Evolutionary conservation across 2,888 invertebrate species (phyloP), one percentile per base, ranked within the genome.

Genomic region (Euclidia mi): DNA sequence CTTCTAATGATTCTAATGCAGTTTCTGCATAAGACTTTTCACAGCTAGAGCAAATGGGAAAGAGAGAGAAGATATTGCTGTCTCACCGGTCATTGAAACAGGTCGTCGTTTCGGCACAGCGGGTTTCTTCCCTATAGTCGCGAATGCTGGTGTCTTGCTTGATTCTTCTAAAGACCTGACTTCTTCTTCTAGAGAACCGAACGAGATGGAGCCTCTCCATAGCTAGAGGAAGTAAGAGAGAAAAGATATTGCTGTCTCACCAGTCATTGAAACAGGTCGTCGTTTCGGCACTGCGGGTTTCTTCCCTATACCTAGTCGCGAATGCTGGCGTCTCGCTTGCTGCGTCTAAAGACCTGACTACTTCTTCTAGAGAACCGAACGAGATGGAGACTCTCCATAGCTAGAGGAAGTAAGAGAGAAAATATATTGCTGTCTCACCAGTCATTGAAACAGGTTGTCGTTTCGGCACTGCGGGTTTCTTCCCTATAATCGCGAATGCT

Each of bases 191-290:
- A n/a, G n/a, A n/a, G n/a, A n/a, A n/a, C n/a, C n/a, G n/a, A n/a
- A n/a, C n/a, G n/a, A n/a, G n/a, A n/a, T n/a, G n/a, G n/a, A n/a
- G n/a, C n/a, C n/a, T n/a, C n/a, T n/a, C n/a, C n/a, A n/a, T n/a
- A n/a, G n/a, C n/a, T n/a, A n/a, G n/a, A n/a, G n/a, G n/a, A 28
- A 18, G 31, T 17, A 17, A 17, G 31, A 40, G 6, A n/a, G 9
- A 32, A 10, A 25, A 17, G 12, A 15, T 14, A 47, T 18, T 3
- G 1, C 74, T 25, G 45, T 56, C 90, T 89, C 84, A 96, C 96
- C 96, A 84, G 95, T 91, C 95, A 96, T 95, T 48, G 96, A 96
- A 28, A 96, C 83, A 6, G 96, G 96, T 58, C 96, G 85, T 56
- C 95, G 88, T 71, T 95, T 95, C 0, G 94, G 94, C 64, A 94